These are phyloP conservation scores for Xestia sexstrigata DNA, from an alignment of 2,888 invertebrate genomes.

Conservation along the genomic window DNA sequence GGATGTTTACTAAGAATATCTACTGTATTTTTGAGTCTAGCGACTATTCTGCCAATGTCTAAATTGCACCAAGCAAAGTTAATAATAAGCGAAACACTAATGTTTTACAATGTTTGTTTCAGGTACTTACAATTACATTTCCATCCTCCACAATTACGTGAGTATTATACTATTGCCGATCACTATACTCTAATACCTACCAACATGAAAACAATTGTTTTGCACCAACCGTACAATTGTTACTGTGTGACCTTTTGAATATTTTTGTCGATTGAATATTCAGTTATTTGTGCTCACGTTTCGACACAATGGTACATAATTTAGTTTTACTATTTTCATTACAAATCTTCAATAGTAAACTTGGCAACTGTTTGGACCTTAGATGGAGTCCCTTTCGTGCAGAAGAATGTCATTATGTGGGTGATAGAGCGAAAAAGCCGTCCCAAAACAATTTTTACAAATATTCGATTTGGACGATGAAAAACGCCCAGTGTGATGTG, in stretches of 20 bases:
- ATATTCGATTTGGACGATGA: neutral
- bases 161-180: constrained; percentile 23
- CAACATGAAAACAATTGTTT: constrained; percentile 36
- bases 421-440: neutral
- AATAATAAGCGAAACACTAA: constrained; percentile 27
- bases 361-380: constrained; percentile 15
- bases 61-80: neutral
- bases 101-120: constrained; percentile 48
- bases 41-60: neutral
- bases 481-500: neutral
- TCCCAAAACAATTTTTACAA: neutral
- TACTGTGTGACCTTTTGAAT: constrained; percentile 29
- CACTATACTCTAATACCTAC: constrained; percentile 7
- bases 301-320: constrained; percentile 36
- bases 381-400: neutral
- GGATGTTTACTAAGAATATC: neutral
- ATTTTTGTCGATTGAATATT: constrained; percentile 39
- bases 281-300: constrained; percentile 46
- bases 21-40: no score
- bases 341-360: constrained; percentile 33
- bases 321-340: constrained; percentile 39
- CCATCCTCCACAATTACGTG: constrained; percentile 18
- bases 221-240: constrained; percentile 21
- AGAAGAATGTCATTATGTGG: neutral
- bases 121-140: constrained; percentile 45